phyloP scores from a whole-genome alignment of 2,113 vertebrate species.

The Tachysurus vachellii region DNA sequence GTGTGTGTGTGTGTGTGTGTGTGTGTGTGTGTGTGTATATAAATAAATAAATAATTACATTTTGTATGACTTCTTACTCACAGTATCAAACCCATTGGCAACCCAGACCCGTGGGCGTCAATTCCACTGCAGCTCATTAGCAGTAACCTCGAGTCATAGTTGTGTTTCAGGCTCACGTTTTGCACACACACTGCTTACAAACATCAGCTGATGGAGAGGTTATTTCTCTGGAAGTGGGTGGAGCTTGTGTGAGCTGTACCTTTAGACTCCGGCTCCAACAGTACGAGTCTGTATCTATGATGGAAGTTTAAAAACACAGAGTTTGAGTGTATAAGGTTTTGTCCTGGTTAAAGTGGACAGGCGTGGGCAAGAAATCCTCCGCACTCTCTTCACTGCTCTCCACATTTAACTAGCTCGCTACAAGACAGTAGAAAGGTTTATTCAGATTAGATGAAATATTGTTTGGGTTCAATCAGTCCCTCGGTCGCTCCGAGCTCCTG shows the following conservation, averaged over 20 bases:
- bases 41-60: no score
- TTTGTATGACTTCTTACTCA: no score
- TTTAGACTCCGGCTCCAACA: neutral
- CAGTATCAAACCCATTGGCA: no score
- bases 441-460: no score
- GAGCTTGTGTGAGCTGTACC: neutral
- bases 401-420: neutral
- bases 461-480: neutral
- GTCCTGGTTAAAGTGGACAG: neutral
- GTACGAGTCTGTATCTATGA: no score
- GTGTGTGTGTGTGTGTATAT: no score
- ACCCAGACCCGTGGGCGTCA: neutral
- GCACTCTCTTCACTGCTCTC: neutral
- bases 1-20: no score
- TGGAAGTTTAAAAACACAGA: neutral
- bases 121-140: neutral
- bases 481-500: neutral
- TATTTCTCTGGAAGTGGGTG: neutral
- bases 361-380: neutral
- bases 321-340: neutral
- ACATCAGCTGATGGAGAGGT: neutral
- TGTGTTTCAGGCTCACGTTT: neutral
- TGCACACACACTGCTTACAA: neutral
- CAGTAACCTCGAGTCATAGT: neutral
- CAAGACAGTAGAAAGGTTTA: neutral